phyloP scores from a whole-genome alignment of 2,797 vertebrate genomes.

The Parauchenoglanis ngamensis region DNA sequence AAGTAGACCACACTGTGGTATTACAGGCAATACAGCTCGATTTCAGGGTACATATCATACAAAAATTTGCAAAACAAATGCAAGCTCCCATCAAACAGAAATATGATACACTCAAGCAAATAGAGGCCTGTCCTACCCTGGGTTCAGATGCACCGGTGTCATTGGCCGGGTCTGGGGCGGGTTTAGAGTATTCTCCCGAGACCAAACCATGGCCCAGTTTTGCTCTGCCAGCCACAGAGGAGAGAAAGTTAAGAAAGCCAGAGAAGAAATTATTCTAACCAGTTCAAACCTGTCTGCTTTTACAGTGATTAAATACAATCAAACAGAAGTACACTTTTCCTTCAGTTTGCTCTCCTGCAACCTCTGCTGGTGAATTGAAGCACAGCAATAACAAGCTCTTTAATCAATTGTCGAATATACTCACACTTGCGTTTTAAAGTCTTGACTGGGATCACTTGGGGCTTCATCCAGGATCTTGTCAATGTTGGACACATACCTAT shows the following conservation, averaged over 20 bases:
- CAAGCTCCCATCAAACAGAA: neutral
- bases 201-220: slow-evolving; percentile 92
- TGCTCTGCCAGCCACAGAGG: slow-evolving; percentile 77
- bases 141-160: slow-evolving; percentile 84
- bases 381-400: neutral
- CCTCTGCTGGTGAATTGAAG: slow-evolving; percentile 40
- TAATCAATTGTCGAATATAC: slow-evolving; percentile 46
- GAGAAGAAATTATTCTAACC: neutral
- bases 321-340: neutral
- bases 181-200: slow-evolving; percentile 95
- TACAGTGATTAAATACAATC: neutral
- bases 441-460: slow-evolving; percentile 92
- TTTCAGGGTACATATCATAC: neutral
- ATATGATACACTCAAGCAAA: neutral
- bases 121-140: slow-evolving; percentile 76
- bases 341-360: neutral
- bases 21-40: neutral
- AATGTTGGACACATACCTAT: slow-evolving; percentile 92
- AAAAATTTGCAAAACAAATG: neutral
- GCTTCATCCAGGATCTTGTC: slow-evolving; percentile 93
- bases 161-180: slow-evolving; percentile 79
- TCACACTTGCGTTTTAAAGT: slow-evolving; percentile 99
- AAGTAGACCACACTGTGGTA: neutral
- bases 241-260: slow-evolving; percentile 35
- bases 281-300: neutral